A percentile compares a stretch with the other conserved stretches of the same genome.
These are phyloP conservation scores for Hystrix brachyura DNA, from an alignment of 2,113 vertebrate species.

Conservation along the genomic window DNA sequence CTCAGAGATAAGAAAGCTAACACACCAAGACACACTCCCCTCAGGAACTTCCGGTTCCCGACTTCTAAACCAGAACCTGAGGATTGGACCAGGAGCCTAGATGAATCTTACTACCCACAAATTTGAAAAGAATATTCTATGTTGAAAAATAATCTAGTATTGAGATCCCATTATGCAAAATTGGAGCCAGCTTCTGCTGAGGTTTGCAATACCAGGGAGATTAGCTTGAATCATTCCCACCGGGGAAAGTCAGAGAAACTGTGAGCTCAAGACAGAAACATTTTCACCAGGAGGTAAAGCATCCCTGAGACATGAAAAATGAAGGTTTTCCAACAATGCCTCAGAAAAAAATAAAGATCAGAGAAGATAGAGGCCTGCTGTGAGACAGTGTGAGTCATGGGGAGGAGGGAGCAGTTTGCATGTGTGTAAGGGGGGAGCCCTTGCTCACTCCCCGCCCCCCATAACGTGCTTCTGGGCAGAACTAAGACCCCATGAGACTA, in stretches of 20 bases:
- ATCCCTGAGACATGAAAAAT: fast-evolving
- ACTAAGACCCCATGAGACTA: not conserved
- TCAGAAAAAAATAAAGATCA: not conserved
- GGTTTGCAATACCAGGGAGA: not conserved
- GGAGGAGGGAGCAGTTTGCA: too few species aligned
- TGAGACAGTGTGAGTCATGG: not conserved
- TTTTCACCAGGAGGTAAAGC: not conserved
- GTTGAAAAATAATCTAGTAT: not conserved
- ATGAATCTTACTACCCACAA: not conserved
- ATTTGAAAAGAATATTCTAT: not conserved
- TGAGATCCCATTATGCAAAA: not conserved
- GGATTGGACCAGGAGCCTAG: not conserved
- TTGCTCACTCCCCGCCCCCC: too few species aligned
- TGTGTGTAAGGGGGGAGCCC: too few species aligned
- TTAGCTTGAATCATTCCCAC: not conserved
- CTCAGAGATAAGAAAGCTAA: not conserved
- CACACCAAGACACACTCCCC: not conserved
- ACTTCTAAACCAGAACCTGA: not conserved
- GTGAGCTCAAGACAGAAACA: not conserved
- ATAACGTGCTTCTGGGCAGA: not conserved
- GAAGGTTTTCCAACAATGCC: not conserved
- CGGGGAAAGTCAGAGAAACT: not conserved
- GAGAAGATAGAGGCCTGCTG: not conserved
- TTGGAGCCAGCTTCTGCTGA: not conserved
- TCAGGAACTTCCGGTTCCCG: fast-evolving